Evolutionary conservation across 2,797 vertebrate genomes (phyloP).

Genomic region (Gadopsis marmoratus): DNA sequence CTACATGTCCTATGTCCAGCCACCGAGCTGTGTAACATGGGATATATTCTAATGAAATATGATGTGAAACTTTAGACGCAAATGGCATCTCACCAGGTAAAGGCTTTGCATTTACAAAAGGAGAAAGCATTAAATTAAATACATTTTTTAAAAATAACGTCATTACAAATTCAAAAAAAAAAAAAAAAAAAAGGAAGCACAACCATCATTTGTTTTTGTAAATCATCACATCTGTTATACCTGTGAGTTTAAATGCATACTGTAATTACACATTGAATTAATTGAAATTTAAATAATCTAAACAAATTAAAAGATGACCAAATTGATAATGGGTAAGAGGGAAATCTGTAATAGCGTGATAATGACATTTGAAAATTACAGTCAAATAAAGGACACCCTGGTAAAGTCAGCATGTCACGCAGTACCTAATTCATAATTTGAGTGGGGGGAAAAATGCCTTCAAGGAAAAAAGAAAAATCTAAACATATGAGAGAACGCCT

Average conservation of each 20-base stretch:
- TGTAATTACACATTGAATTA: constrained; percentile 62
- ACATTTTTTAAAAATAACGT: constrained; percentile 51
- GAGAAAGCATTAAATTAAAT: constrained; percentile 79
- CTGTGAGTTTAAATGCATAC: constrained; percentile 63
- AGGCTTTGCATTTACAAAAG: constrained; percentile 57
- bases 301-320: constrained; percentile 45
- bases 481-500: constrained; percentile 21
- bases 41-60: constrained; percentile 40
- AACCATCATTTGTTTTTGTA: constrained; percentile 51
- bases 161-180: constrained; percentile 58
- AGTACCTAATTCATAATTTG: constrained; percentile 40
- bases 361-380: too few relatives aligned
- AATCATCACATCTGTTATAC: constrained; percentile 62
- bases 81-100: constrained; percentile 46
- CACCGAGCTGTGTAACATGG: constrained; percentile 52
- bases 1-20: constrained; percentile 42
- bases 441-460: constrained; percentile 49
- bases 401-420: constrained; percentile 18
- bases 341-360: constrained; percentile 31
- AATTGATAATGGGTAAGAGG: constrained; percentile 45
- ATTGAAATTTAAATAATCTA: constrained; percentile 65
- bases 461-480: constrained; percentile 9
- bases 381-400: constrained; percentile 24
- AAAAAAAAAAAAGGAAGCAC: constrained; percentile 58
- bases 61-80: constrained; percentile 28